Conservation (phyloP, 2,797 vertebrate species). For the Spinibarbus caldwelli region DNA sequence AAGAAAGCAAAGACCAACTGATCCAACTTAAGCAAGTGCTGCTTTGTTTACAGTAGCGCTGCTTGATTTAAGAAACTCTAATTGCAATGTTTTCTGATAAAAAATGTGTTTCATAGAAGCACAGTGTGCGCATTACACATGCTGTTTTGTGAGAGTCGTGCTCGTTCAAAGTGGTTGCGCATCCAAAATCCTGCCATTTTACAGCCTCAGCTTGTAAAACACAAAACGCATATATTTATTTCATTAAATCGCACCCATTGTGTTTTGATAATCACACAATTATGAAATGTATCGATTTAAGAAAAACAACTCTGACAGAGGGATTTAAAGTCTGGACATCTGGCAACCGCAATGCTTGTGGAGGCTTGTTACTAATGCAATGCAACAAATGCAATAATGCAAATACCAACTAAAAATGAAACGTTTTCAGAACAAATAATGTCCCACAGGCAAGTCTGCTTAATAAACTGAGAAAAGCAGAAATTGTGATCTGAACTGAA, state of each 20-base stretch:
- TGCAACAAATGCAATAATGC: neutral
- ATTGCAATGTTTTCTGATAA: neutral
- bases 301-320: neutral
- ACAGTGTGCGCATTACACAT: neutral
- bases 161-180: neutral
- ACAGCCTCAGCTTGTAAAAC: no score
- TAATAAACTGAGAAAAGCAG: neutral
- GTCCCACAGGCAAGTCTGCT: neutral
- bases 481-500: neutral
- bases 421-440: neutral
- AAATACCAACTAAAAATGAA: neutral
- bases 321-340: no score
- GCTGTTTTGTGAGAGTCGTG: neutral
- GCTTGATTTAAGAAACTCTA: neutral
- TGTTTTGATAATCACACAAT: neutral
- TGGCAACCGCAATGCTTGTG: neutral
- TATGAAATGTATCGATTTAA: neutral
- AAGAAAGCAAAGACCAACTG: neutral
- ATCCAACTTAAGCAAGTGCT: neutral
- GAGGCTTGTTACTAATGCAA: neutral
- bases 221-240: no score
- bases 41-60: neutral
- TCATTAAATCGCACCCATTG: neutral
- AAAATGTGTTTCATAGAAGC: neutral
- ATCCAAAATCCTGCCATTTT: no score